Percentiles rank a stretch among this genome's conserved stretches.
These are phyloP conservation scores for Junonia oenone DNA, from an alignment of 2,888 invertebrate genomes.

Conservation along the genomic window DNA sequence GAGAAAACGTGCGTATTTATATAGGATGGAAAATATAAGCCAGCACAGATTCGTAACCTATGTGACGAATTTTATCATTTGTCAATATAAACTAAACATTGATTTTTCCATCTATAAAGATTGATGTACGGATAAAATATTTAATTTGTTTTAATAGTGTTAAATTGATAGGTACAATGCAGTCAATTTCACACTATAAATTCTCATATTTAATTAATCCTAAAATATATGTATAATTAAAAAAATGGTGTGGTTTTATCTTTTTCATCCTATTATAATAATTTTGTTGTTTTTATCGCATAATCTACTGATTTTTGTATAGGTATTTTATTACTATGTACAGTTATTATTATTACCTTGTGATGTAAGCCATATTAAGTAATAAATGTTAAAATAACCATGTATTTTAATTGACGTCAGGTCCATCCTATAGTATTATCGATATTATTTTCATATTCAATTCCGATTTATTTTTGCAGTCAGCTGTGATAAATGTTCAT, in stretches of 20 bases:
- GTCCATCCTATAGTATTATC: constrained; percentile 3
- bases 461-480: constrained; percentile 16
- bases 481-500: constrained; percentile 29
- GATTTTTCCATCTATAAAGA: too few relatives aligned
- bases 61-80: not conserved
- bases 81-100: too few relatives aligned
- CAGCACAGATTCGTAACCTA: not conserved
- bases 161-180: too few relatives aligned
- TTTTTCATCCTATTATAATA: constrained; percentile 5
- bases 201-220: not conserved
- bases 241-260: not conserved
- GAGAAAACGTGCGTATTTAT: not conserved
- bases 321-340: constrained; percentile 27
- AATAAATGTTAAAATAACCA: constrained; percentile 26
- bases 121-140: too few relatives aligned
- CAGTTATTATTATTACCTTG: constrained; percentile 17
- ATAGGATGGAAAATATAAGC: not conserved
- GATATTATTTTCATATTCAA: not conserved
- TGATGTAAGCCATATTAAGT: constrained; percentile 23
- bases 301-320: constrained; percentile 23
- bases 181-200: not conserved
- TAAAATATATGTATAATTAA: not conserved
- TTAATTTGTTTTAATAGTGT: too few relatives aligned
- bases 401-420: constrained; percentile 21
- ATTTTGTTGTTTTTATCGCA: constrained; percentile 19